Base-by-base conservation (phyloP, 2,888 invertebrate species). In the Agonopterix alstromeriana region DNA sequence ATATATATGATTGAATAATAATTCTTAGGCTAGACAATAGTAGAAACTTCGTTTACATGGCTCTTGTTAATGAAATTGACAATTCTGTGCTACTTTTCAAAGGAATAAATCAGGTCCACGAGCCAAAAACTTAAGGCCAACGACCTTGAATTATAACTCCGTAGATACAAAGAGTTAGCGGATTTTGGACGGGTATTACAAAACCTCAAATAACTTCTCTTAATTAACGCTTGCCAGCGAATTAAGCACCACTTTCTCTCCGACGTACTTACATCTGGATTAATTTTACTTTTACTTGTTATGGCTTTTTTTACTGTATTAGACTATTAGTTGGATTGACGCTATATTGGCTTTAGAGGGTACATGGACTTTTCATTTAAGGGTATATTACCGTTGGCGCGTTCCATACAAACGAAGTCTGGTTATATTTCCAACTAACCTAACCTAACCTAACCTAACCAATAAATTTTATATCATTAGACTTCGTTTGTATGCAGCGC, bases 181-280 rank as follows among this genome's bases (percentile, higher is more conserved):
- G 17, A 11, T 45, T 9, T 14, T 11, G 27, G 38, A 5, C 4
- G 36, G 11, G n/a, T 46, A 52, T 58, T 61, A 61, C 57, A 57
- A 57, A 56, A 57, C 53, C 52, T 45, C 52, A 43, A 52, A 54
- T 57, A 52, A 54, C 49, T 40, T 36, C 46, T 54, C 38, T 38
- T 38, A 55, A 58, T 56, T 56, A 57, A 45, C 48, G 50, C 46
- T 36, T 47, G 47, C 46, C 47, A 10, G 49, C 43, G 50, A 53
- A 57, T 55, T 53, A 53, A 51, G 40, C 48, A 45, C 11, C 48
- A 56, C 58, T 60, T 60, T 60, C 60, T 49, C 57, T 50, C 42
- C 35, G 44, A 10, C 38, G 45, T 50, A 42, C n/a, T 10, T n/a
- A 12, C 42, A 43, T n/a, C 44, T 42, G 48, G 17, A 42, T 36